Base-by-base conservation (phyloP, 2,888 invertebrate species). In the Drosophila paracracens region DNA sequence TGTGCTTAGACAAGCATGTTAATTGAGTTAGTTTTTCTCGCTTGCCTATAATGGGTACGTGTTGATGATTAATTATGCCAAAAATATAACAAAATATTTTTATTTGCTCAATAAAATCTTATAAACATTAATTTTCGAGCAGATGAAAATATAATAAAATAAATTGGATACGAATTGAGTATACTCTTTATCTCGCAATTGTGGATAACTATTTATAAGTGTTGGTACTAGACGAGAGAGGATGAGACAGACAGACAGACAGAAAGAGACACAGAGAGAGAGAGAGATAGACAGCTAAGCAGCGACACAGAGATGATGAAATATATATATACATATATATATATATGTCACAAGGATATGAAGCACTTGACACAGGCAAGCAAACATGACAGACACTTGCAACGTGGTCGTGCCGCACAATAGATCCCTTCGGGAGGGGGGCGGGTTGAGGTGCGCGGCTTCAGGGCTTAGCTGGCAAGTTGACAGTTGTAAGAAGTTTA, bases 321-420 rank as follows among this genome's bases (percentile, higher is more conserved):
- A n/a, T 46, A 7, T 43, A 21, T 46, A 70, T 53, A 67, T 61
- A 36, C 46, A 53, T 51, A 40, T 58, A 29, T 54, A 13, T 58
- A 53, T n/a, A 51, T 48, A 60, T 79, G 61, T 72, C 79, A 79
- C 72, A 82, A 54, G 67, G 69, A 54, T 74, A 68, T 84, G 85
- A 72, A 64, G 68, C 61, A 73, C 80, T 84, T 79, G 85, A 85
- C 76, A 82, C 54, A 59, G 69, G 70, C 88, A 84, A 88, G 76
- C 83, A 89, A 84, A 79, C 71, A 84, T 89, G 88, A 84, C 82
- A 88, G 72, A 56, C 74, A 71, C 74, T 81, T 59, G 65, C 69
- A 54, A 73, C 63, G 40, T 52, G 62, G 58, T 58, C 36, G 56
- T 52, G 65, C 56, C 56, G 38, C n/a, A 38, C 40, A 29, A 11